Evolutionary conservation across 1,140 invertebrate species (phyloP).

Genomic region (Carcinoscorpius rotundicauda): DNA sequence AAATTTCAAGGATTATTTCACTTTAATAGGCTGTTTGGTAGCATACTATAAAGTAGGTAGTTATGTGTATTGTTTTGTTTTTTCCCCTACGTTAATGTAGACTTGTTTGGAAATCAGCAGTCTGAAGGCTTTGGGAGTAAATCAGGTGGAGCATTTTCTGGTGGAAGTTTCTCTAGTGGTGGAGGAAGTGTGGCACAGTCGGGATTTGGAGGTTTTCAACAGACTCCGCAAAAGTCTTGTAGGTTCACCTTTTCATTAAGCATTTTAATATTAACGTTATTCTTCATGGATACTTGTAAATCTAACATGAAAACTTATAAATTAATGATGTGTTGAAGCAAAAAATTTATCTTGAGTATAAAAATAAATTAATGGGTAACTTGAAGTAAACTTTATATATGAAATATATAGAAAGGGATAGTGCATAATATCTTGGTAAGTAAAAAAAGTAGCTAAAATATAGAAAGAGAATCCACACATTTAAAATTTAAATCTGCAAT

Average conservation of each 20-base stretch:
- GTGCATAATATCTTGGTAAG: too few relatives aligned
- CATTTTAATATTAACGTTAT: constrained; percentile 1
- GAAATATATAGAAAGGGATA: background rate
- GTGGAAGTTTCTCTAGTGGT: constrained; percentile 15
- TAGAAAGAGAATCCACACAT: too few relatives aligned
- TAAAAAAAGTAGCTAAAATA: too few relatives aligned
- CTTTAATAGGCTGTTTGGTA: too few relatives aligned
- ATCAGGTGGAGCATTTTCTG: constrained; percentile 6
- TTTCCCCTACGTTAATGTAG: constrained; percentile 7
- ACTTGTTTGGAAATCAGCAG: constrained; percentile 17
- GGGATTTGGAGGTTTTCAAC: constrained; percentile 22
- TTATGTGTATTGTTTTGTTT: background rate
- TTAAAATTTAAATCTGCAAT: too few relatives aligned
- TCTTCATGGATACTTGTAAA: background rate
- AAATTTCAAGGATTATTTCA: too few relatives aligned
- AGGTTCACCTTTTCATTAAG: background rate
- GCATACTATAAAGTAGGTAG: too few relatives aligned
- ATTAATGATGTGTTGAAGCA: too few relatives aligned
- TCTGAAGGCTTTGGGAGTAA: constrained; percentile 8
- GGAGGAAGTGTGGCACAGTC: constrained; percentile 16
- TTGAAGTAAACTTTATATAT: background rate
- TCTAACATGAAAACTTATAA: too few relatives aligned
- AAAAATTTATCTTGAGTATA: background rate
- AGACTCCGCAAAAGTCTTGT: constrained; percentile 12
- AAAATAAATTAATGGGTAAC: background rate